Base-by-base conservation (phyloP, 2,888 invertebrate genomes). In the Charanyca ferruginea region DNA sequence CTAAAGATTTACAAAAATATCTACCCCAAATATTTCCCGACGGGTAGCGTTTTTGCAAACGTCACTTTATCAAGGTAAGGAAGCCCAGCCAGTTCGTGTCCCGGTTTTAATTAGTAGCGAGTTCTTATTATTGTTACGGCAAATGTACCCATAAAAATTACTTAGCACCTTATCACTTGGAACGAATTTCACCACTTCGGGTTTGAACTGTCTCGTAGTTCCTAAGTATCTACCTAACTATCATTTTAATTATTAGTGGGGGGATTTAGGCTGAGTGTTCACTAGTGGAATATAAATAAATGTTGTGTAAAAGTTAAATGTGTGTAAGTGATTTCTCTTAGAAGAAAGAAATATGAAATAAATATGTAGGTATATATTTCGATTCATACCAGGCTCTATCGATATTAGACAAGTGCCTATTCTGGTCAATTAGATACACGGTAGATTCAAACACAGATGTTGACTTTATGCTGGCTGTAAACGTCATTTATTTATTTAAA, bases 31-130 rank as follows among this genome's bases (percentile, higher is more conserved):
- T 53, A 47, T 60, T 52, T 54, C 32, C 9, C 9, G 7, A 22
- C 6, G 8, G 3, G 20, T 41, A 28, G 6, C 51, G 54, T 77
- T 87, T 90, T 84, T 91, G 88, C 88, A 57, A 68, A 84, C 93
- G 58, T 60, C 91, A 90, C 91, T 45, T 84, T 87, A 88, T 87
- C 86, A 90, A 92, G 91, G 92, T 92, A 90, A 90, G 89, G 87
- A 88, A 89, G 86, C 88, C 82, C 85, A 72, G 79, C 78, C 83
- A 85, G 90, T 87, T 89, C 85, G 85, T 88, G 89, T 89, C 87
- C 89, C 89, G 87, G 89, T 90, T 93, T 91, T 95, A 94, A 95
- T 94, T 94, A 94, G 93, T 94, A 91, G 90, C 89, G 85, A 92
- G 92, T 91, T 93, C 91, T 91, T 94, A 91, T 94, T 93, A 92